Base-by-base conservation (phyloP, 1,140 invertebrate genomes). In the Proales similis region DNA sequence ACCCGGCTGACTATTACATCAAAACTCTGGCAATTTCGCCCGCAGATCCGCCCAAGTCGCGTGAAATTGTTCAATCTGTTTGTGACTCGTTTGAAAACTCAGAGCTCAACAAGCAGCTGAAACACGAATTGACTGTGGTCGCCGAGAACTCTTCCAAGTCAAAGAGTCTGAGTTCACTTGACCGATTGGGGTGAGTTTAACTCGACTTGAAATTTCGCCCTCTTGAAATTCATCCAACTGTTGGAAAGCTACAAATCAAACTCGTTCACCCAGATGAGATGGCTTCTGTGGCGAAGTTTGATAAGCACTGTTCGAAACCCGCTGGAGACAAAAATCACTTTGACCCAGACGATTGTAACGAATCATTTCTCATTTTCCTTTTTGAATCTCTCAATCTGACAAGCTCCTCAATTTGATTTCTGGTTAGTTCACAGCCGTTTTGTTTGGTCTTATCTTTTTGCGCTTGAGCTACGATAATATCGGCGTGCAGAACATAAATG, bases 401-500 rank as follows among this genome's bases (percentile, higher is more conserved):
- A 36, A 36, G 11, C n/a, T 36, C n/a, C 11, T 11, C 11, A 45
- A 7, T 45, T 45, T 45, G 14, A 6, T 45, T 7, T 7, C 17
- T 6, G 14, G 5, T 19, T 45, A 45, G 4, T 82, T 90, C 78
- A 84, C 92, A 4, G 83, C 87, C 4, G 69, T 89, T 5, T 72
- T 94, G 2, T 83, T 96, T 64, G 90, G 90, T 4, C 71, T 90
- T 3, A 85, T 96, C 57, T 97, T 90, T 75, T 87, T 86, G 69
- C 82, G 85, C 0, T 90, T 94, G 71, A 76, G 81, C 67, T 68
- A 88, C 24, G 83, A 87, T 68, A 85, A 92, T 74, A 84, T 88
- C 67, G 88, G 89, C 3, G 86, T 93, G 0, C 87, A 88, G 82
- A 96, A 95, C 72, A 90, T 96, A 61, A 94, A 93, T 71, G 92